These are phyloP conservation scores for Galendromus occidentalis DNA, from an alignment of 1,140 invertebrate species.

Conservation along the genomic window DNA sequence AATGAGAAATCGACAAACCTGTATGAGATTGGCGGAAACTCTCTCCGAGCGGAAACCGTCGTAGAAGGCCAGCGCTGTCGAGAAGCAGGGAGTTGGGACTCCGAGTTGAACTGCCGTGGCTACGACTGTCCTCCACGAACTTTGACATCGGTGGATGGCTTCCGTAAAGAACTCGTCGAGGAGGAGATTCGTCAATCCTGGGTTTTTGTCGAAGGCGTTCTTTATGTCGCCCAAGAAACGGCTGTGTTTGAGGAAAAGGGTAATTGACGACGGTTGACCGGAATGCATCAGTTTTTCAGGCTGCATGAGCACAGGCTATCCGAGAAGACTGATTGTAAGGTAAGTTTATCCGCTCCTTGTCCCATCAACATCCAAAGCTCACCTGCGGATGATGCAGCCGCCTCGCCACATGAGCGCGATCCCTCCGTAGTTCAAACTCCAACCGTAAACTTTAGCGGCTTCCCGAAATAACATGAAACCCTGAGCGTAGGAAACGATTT, in stretches of 20 bases:
- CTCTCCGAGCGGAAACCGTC: slow-evolving; percentile 68
- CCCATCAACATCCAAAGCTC: slow-evolving; percentile 12
- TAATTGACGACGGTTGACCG: too few species aligned
- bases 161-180: slow-evolving; percentile 82
- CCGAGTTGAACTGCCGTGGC: slow-evolving; percentile 43
- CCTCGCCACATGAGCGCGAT: slow-evolving; percentile 99
- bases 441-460: slow-evolving; percentile 68
- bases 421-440: slow-evolving; percentile 92
- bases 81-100: slow-evolving; percentile 76
- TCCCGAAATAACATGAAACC: slow-evolving; percentile 95
- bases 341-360: too few species aligned
- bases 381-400: slow-evolving; percentile 93
- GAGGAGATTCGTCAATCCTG: slow-evolving; percentile 67
- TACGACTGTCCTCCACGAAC: slow-evolving; percentile 35
- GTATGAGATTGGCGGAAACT: slow-evolving; percentile 76
- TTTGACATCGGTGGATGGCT: slow-evolving; percentile 56
- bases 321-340: too few species aligned
- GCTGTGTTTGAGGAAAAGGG: slow-evolving; percentile 32
- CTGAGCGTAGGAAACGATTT: slow-evolving; percentile 97
- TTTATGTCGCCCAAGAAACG: slow-evolving; percentile 94
- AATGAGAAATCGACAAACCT: slow-evolving; percentile 34
- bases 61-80: slow-evolving; percentile 83
- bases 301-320: too few species aligned
- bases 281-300: too few species aligned
- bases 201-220: slow-evolving; percentile 78